Evolutionary conservation across 1,140 invertebrate species (phyloP), one percentile per base, ranked within the genome.

Genomic region (Chironomus tepperi): DNA sequence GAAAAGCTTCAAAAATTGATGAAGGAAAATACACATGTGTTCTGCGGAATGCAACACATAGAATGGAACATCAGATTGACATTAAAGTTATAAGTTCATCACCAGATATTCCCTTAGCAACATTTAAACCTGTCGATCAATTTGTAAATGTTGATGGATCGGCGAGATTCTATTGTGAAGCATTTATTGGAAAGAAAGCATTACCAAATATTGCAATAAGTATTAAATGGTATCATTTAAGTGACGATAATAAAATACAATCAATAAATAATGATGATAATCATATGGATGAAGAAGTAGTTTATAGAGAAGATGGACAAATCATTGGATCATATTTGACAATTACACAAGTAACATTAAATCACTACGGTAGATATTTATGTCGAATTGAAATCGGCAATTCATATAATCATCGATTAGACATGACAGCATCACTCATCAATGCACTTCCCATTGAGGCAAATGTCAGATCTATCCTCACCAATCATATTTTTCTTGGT

Each of bases 1-100:
- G 87, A 74, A 82, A 83, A 18, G 86, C 89, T 21, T 83, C 85
- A 42, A 80, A 85, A 43, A 84, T 84, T 12, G 90, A 91, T 80
- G 86, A 86, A 65, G 90, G 90, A 73, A 88, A 89, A 80, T 92
- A 91, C 83, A 89, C 89, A 15, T 92, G 90, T 79, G 83, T 87
- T 16, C 84, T 90, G 70, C 85, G 86, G 79, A 91, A 91, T 81
- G 89, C 91, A 78, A 89, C 89, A 0, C 86, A 87, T 77, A 84
- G 84, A 75, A 82, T 87, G 75, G 85, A 84, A 57, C 89, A 90
- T 79, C 87, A 87, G 65, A 88, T 90, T 75, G 84, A 83, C 72
- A 85, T 92, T 12, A 84, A 83, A 73, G 87, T 91, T 21, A 84
- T 89, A 75, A 89, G 90, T 70, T 70, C 65, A 18, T 70, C 65